Base-by-base conservation (phyloP, 1,140 invertebrate genomes). In the Sitodiplosis mosellana region DNA sequence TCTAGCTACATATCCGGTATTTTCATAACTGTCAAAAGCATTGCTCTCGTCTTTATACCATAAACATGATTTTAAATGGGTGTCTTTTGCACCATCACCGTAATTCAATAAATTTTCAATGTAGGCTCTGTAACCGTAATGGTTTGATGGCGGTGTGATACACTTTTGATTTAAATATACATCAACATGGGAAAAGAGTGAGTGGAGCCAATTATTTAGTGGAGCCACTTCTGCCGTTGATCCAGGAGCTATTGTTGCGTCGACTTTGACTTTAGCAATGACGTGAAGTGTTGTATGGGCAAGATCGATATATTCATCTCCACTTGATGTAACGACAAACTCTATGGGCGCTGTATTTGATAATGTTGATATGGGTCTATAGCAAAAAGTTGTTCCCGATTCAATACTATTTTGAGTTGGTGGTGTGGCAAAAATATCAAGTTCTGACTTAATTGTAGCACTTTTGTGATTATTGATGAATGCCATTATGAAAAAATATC, bases 21-120 rank as follows among this genome's bases (percentile, higher is more conserved):
- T n/a, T n/a, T n/a, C n/a, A n/a, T n/a, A n/a, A n/a, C n/a, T n/a
- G n/a, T n/a, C n/a, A n/a, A n/a, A n/a, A n/a, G n/a, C n/a, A n/a
- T n/a, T n/a, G n/a, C n/a, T n/a, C n/a, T n/a, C n/a, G n/a, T n/a
- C n/a, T n/a, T n/a, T n/a, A n/a, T n/a, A n/a, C n/a, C n/a, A n/a
- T n/a, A n/a, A n/a, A n/a, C n/a, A n/a, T n/a, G n/a, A n/a, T n/a
- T n/a, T n/a, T n/a, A n/a, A n/a, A n/a, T 34, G 33, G 14, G 33
- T 8, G 14, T 7, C n/a, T 34, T 34, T 34, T 34, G 33, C 33
- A 14, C 14, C 33, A 34, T 34, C 14, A 8, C 38, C 17, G 18
- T 41, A 41, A 41, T 41, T 41, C 15, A 41, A 41, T n/a, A 41
- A 18, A 41, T 41, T 41, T 41, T 41, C 38, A 18, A 41, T 15